Base-by-base conservation (phyloP, 2,113 vertebrate genomes). In the Tetrao urogallus region DNA sequence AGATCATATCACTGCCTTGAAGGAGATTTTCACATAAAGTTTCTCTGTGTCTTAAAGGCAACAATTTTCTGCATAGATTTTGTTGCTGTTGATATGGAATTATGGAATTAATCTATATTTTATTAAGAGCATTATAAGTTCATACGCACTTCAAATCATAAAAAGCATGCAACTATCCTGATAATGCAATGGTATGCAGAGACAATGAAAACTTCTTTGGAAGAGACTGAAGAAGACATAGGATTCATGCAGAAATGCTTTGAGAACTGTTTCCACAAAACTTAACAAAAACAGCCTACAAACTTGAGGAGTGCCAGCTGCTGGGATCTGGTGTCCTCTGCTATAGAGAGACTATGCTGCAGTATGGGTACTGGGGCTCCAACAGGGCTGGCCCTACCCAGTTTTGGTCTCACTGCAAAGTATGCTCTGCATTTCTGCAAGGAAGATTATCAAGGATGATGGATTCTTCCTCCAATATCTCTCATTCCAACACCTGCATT, bases 381-480 rank as follows among this genome's bases (percentile, higher is more conserved):
- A 17, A 1, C 9, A 4, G 19, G 34, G 22, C 2, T 42, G 61
- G 13, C 50, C 27, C 13, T 25, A n/a, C 17, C 43, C 38, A 61
- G 73, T 0, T 70, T 58, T 24, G 19, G 3, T 52, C 78, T n/a
- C 56, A 28, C 40, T 3, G 8, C 32, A 11, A 63, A 74, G 47
- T 38, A 57, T 0, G 1, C 34, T 42, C 27, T 10, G 64, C 48
- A 8, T 28, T 73, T 66, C 60, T 47, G 67, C 0, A 0, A 45
- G n/a, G 21, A 32, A 48, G 13, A 40, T 76, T 30, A 57, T 40
- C 8, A 82, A 30, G 58, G 72, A 47, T 3, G 4, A 13, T 45
- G 57, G 27, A 16, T 65, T 57, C 69, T 76, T 70, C 25, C 58
- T 84, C 48, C 0, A 1, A 66, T 66, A n/a, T 67, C 50, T 57